These are phyloP conservation scores for Andrena haemorrhoa DNA, from an alignment of 2,888 invertebrate species.

Conservation along the genomic window DNA sequence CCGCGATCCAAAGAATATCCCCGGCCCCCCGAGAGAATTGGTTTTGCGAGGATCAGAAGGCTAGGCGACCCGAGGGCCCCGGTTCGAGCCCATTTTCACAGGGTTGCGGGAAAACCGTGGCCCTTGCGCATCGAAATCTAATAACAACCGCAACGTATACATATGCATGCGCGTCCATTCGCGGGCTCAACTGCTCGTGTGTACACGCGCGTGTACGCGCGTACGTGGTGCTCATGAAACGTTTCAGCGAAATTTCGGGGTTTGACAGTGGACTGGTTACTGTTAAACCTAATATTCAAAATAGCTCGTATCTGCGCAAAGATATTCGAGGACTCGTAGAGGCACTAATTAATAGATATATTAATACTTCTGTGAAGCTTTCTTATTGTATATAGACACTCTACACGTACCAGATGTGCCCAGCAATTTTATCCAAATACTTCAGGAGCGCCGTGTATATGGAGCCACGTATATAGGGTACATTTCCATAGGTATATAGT, in stretches of 20 bases:
- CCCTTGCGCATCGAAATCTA: constrained; percentile 60
- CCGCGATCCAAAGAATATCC: neutral
- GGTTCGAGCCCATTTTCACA: constrained; percentile 34
- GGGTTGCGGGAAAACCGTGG: constrained; percentile 21
- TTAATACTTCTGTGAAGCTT: too few relatives aligned
- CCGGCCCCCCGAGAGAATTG: neutral
- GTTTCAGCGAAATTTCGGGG: neutral
- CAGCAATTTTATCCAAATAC: neutral
- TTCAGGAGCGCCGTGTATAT: constrained; percentile 25
- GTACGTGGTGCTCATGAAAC: constrained; percentile 26
- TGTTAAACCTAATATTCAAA: constrained; percentile 3
- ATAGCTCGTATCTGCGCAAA: constrained; percentile 11
- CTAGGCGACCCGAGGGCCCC: neutral
- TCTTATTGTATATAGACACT: too few relatives aligned
- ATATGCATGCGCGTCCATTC: constrained; percentile 55
- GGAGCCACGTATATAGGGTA: neutral
- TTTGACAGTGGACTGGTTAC: neutral
- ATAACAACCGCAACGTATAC: constrained; percentile 56
- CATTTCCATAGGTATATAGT: constrained; percentile 54
- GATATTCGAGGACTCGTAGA: neutral
- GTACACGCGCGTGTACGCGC: neutral
- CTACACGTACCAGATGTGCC: too few relatives aligned
- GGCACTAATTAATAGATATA: too few relatives aligned
- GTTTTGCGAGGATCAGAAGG: constrained; percentile 20
- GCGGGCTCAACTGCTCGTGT: constrained; percentile 4